Base-by-base conservation (phyloP, 37 sponge, comb jelly and placozoan species). In the Agelas oroides region DNA sequence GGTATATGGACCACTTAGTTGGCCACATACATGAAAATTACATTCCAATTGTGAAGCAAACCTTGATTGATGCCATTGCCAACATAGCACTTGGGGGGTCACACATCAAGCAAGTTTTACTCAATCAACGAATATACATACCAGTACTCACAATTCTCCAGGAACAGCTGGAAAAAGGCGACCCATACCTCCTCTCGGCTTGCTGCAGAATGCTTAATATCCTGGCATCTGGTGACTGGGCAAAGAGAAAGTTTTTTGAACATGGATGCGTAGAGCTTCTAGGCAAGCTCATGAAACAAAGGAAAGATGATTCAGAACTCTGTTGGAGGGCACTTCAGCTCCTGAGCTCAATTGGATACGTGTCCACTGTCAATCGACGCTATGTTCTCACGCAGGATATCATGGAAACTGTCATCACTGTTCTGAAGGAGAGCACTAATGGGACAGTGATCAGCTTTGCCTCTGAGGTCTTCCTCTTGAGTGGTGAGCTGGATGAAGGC, bases 121-220 rank as follows among this genome's bases (percentile, higher is more conserved):
- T 86, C 12, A 68, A 89, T 5, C 56, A 65, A 5, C 23, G 70
- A 0, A 38, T 94, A 46, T 82, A 89, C 71, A 28, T 63, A 2
- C 27, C 16, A 16, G 64, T 91, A 0, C 35, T 91, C 23, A 33
- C 55, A 34, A 73, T 78, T 17, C 87, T 90, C 19, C 30, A 64
- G 53, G 23, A 34, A 32, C 34, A 78, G 28, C 59, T 73, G 16
- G 70, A 70, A 14, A 73, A 70, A n/a, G 70, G 35, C 0, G 78
- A 77, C n/a, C 60, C 75, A 16, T 56, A 30, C 70, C 69, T 79
- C 23, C 70, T 94, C 32, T 70, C 79, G 34, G 93, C 96, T 33
- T 89, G 87, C 65, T 86, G 90, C 32, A 70, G 96, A 33, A 84
- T 92, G 18, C 90, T 95, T 6, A 92, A 92, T 59, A 95, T 92